Evolutionary conservation across 2,797 vertebrate genomes (phyloP), one percentile per base, ranked within the genome.

Genomic region (Onychomys torridus): DNA sequence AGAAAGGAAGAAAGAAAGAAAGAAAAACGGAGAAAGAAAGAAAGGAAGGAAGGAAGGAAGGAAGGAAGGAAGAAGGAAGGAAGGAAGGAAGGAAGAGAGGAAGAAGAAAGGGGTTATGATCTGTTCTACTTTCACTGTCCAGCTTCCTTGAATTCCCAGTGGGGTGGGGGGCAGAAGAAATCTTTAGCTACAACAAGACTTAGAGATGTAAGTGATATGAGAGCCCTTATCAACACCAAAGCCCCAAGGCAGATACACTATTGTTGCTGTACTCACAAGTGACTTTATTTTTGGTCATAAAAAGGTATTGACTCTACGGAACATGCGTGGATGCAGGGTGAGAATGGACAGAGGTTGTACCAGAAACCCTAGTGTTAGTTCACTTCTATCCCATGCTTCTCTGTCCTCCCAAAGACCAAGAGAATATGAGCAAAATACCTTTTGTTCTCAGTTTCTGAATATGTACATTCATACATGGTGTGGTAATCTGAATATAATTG

Each of bases 81-180:
- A 52, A 13, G 13, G 49, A 52, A 14, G 14, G 2, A 49, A 49
- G 14, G 13, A 52, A n/a, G n/a, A n/a, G n/a, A n/a, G n/a, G n/a
- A n/a, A n/a, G n/a, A 78, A 89, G 91, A 96, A 67, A 77, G 34
- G 40, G 12, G 16, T 69, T 73, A 65, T 46, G 25, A 43, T 40
- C 61, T 10, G 1, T 55, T 81, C 2, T 67, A 13, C 32, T 25
- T 49, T 73, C 73, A 5, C 12, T 52, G 16, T 79, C 6, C n/a
- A 59, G 46, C 29, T 94, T 73, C 76, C 76, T 91, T 86, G 65
- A 61, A 61, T 96, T 75, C 21, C 21, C 71, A 84, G 83, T 69
- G 16, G 59, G 23, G 6, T 6, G 2, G 25, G 37, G n/a, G 85
- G 37, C 25, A 61, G 69, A 82, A 67, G 10, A 63, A 65, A 46